Evolutionary conservation across 2,888 invertebrate species (phyloP), one percentile per base, ranked within the genome.

Genomic region (Ligdia adustata): DNA sequence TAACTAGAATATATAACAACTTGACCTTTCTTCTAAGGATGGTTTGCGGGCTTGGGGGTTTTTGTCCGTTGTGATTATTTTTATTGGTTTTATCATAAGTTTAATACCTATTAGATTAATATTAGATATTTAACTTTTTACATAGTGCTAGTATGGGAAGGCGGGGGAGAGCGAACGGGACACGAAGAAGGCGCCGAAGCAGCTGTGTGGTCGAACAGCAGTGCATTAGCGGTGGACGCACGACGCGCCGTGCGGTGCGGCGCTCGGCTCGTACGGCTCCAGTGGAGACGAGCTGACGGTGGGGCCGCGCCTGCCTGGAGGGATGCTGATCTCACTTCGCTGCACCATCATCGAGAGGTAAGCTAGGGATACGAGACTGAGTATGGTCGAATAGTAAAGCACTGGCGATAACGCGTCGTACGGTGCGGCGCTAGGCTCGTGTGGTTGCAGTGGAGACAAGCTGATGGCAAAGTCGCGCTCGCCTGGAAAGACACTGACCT

Each of bases 191-290:
- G 77, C 0, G 82, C 87, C 0, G 89, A 90, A 56, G 76, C 84
- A 0, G 90, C 90, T 0, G 75, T 90, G 5, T 91, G 90, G 91
- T 90, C 90, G 51, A 91, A 91, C 64, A 89, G 89, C 60, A 87
- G 83, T 9, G 77, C 88, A 1, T 55, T 91, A 4, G 89, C 89
- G 0, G 39, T 91, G 9, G 91, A 91, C 60, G 88, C 90, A 1
- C 64, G 91, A 1, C 67, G 89, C 2, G 90, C 90, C 0, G 79
- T 89, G 22, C 79, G 83, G 0, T 91, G 91, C 43, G 87, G 88
- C 0, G 87, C 90, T 4, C 63, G 89, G 2, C 81, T 90, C 0
- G 82, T 91, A 24, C 64, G 90, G 2, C 63, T 90, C 42, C 90
- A 91, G 61, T 91, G 90, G 90, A 64, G 87, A 1, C 56, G 84